Base-by-base conservation (phyloP, 1,140 invertebrate species). In the Pseudobourletiella spinata region DNA sequence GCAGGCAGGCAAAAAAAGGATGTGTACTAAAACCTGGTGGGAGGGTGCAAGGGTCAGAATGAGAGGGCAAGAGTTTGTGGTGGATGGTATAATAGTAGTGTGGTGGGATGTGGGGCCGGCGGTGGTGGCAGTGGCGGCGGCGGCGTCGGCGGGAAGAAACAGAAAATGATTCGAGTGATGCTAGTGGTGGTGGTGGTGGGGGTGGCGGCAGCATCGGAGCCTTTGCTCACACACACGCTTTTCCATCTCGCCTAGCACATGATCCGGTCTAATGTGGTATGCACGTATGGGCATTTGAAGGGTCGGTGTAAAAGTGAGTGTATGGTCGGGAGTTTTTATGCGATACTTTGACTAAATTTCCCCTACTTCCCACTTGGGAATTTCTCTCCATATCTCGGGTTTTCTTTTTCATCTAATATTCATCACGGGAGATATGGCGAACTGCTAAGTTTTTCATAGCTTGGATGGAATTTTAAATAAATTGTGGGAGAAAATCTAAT, bases 401-500 rank as follows among this genome's bases (percentile, higher is more conserved):
- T 68, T 64, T 60, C 48, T 55, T 65, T 57, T 65, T 68, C 67
- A 68, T 68, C 63, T 58, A 68, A 68, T 65, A 68, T 68, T 68
- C 63, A 68, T 65, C 57, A 68, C 44, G 14, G 46, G 32, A 63
- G 63, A 63, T 68, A 65, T 61, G 60, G 63, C 22, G 48, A 65
- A 60, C 59, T 62, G 50, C 63, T 65, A 65, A 65, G 63, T 68
- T 65, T 65, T 68, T 68, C 66, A 68, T 68, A 62, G 66, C 57
- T 56, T 50, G 63, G 63, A 68, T 68, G 61, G 67, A 68, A 68
- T 65, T 68, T 68, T 68, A 68, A 68, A 68, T 68, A 68, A 68
- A 68, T 68, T 63, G 66, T 68, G 63, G 63, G 63, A 68, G 66
- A 65, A 68, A 68, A 68, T 65, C 67, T 68, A 68, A 68, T 68